Evolutionary conservation across 2,888 invertebrate genomes (phyloP).

Genomic region (Octodonta nipae): DNA sequence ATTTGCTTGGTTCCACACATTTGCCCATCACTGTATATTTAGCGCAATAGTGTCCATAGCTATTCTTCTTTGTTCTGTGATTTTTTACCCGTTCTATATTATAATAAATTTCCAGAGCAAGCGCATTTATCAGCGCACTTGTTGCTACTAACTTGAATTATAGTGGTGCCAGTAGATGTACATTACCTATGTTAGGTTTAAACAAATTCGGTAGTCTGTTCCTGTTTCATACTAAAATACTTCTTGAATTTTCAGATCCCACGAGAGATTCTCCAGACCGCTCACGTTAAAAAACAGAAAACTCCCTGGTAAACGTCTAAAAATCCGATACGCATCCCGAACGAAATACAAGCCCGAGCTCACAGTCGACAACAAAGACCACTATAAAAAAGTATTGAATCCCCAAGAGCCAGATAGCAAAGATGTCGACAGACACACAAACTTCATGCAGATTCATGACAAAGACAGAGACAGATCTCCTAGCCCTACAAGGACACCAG

Average conservation of each 20-base stretch:
- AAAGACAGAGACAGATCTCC: constrained; percentile 29
- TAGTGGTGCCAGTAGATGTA: no score
- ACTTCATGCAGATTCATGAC: constrained; percentile 7
- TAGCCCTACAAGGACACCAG: constrained; percentile 25
- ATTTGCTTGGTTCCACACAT: no score
- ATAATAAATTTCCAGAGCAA: no score
- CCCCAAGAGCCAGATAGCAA: constrained; percentile 6
- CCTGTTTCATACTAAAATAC: no score
- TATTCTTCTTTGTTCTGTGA: no score
- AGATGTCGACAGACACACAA: neutral
- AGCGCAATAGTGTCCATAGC: no score
- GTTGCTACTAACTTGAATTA: no score
- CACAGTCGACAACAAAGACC: constrained; percentile 15
- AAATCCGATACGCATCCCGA: constrained; percentile 17
- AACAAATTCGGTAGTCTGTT: no score
- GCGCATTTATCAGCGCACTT: no score
- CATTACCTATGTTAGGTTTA: no score
- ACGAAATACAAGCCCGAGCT: constrained; percentile 28
- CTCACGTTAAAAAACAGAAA: constrained; percentile 44
- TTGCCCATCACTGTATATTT: no score
- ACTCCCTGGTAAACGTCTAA: constrained; percentile 22
- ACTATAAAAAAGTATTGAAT: constrained; percentile 9
- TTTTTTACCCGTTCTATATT: no score
- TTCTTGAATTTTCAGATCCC: constrained; percentile 27
- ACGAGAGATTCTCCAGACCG: constrained; percentile 50